phyloP scores from a whole-genome alignment of 37 sponge, comb jelly and placozoan species.

The Agelas oroides region DNA sequence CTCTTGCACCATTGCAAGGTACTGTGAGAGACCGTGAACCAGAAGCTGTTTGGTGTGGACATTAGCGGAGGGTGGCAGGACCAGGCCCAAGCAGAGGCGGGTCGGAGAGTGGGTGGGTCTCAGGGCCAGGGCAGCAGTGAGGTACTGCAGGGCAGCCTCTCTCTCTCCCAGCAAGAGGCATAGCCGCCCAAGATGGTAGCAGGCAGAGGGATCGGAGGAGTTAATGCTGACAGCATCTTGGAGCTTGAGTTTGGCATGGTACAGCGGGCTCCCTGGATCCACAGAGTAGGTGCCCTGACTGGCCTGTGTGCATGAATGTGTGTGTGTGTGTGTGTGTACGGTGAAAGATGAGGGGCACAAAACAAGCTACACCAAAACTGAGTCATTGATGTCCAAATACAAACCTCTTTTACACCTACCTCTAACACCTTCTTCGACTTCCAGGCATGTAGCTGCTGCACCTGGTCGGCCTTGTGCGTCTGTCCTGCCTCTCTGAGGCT shows the following conservation, averaged over 20 bases:
- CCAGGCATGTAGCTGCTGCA: conserved; percentile 93
- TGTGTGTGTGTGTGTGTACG: neutral
- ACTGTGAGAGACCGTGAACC: conserved; percentile 61
- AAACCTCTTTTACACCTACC: conserved; percentile 25
- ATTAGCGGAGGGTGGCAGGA: conserved; percentile 21
- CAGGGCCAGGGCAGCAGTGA: conserved; percentile 74
- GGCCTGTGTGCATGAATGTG: conserved; percentile 5
- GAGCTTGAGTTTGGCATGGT: conserved; percentile 78
- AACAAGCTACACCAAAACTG: neutral
- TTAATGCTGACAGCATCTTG: conserved; percentile 76
- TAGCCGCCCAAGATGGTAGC: conserved; percentile 83
- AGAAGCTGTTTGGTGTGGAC: conserved; percentile 44
- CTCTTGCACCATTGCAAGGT: conserved; percentile 31
- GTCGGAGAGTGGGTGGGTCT: conserved; percentile 74
- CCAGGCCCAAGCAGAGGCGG: conserved; percentile 72
- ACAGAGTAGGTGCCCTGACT: conserved; percentile 65
- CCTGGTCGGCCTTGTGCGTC: conserved; percentile 89
- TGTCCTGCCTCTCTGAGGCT: conserved; percentile 86
- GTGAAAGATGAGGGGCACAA: neutral
- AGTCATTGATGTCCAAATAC: neutral
- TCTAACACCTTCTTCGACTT: conserved; percentile 87
- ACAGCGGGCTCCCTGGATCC: conserved; percentile 76
- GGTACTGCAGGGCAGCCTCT: conserved; percentile 66
- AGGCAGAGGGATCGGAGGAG: conserved; percentile 58
- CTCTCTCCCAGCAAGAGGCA: conserved; percentile 76